These are phyloP conservation scores for Drosophila carrolli DNA, from an alignment of 1,140 invertebrate species.

Conservation along the genomic window DNA sequence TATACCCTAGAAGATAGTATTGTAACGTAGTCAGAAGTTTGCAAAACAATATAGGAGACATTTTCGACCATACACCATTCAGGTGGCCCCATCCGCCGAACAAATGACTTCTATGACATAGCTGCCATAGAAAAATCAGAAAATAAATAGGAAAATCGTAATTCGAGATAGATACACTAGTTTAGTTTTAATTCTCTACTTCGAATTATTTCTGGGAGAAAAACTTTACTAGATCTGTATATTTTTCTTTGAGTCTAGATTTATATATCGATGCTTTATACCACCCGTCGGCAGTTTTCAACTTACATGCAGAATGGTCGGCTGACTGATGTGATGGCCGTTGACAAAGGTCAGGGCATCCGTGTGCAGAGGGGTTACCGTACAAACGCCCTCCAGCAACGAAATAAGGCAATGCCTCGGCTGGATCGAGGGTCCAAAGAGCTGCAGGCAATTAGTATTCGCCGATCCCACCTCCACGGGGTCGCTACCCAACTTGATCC, in stretches of 20 bases:
- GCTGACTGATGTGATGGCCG: constrained; percentile 95
- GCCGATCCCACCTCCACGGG: constrained; percentile 89
- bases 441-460: constrained; percentile 88
- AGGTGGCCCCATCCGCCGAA: too few species aligned
- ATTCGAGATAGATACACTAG: too few species aligned
- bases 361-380: constrained; percentile 95
- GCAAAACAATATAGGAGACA: too few species aligned
- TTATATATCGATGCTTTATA: not conserved
- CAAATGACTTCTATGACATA: too few species aligned
- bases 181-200: too few species aligned
- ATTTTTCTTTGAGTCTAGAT: too few species aligned
- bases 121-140: too few species aligned
- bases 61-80: too few species aligned
- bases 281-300: not conserved
- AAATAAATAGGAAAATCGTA: too few species aligned
- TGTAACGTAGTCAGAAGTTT: too few species aligned
- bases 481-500: constrained; percentile 86
- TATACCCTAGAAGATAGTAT: too few species aligned
- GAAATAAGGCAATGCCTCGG: constrained; percentile 97
- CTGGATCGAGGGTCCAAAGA: constrained; percentile 93
- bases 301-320: constrained; percentile 93
- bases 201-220: too few species aligned
- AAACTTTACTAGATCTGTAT: not conserved
- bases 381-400: constrained; percentile 95
- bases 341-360: constrained; percentile 98